Base-by-base conservation (phyloP, 2,113 vertebrate genomes). In the Ornithorhynchus anatinus region DNA sequence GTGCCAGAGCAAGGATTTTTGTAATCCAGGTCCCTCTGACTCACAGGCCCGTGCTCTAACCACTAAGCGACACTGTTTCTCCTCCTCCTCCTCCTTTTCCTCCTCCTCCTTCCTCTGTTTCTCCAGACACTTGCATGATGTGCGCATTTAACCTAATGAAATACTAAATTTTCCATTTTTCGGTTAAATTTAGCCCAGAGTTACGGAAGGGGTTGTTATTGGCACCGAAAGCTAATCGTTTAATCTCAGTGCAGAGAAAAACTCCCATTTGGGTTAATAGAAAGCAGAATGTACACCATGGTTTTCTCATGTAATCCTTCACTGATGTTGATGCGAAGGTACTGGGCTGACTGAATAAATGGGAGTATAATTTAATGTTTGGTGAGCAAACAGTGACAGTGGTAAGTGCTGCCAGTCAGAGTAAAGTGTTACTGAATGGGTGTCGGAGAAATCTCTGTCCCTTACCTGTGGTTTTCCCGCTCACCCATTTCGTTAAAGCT, bases 61-160 rank as follows among this genome's bases (percentile, higher is more conserved):
- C n/a, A n/a, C n/a, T n/a, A n/a, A n/a, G n/a, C n/a, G n/a, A n/a
- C n/a, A n/a, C n/a, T n/a, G 29, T 23, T 42, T 17, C 38, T 45
- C 4, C 10, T 17, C 13, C 15, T 8, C 29, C 25, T 59, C 75
- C 25, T 27, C 15, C 31, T 50, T 50, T 23, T 50, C 47, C 17
- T 23, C 39, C 66, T 54, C 52, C 50, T 50, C 50, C 31, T 71
- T 63, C 47, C 16, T 33, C 1, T 40, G 52, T 19, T 33, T 64
- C n/a, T 43, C 59, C 20, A 40, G 57, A 54, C 52, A 63, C 57
- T 9, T 50, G 47, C 47, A 5, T 60, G 36, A 43, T 37, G 37
- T 38, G 44, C 40, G 59, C 3, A 0, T 52, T 58, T 31, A 36
- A 59, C 48, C 31, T 44, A 13, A 0, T 60, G 25, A n/a, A 65